Conservation (phyloP, 1,140 invertebrate species). For the Aricia agestis region DNA sequence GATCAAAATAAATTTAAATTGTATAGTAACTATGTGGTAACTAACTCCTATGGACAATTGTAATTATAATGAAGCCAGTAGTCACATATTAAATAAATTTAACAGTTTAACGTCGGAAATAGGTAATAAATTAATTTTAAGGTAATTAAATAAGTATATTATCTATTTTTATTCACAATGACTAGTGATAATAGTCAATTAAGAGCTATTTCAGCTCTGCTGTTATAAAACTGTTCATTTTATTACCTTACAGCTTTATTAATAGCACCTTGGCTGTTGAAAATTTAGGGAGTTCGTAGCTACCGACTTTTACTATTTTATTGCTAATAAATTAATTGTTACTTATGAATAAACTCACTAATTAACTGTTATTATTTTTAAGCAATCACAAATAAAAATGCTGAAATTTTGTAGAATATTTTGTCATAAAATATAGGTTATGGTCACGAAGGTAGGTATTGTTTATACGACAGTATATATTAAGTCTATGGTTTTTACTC, state of each 20-base stretch:
- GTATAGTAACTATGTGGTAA: not conserved
- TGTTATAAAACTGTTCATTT: slow-evolving; percentile 18
- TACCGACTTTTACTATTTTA: not conserved
- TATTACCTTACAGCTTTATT: slow-evolving; percentile 35
- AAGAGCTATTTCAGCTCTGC: not conserved
- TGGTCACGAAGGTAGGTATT: too few relatives aligned
- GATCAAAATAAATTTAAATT: too few relatives aligned
- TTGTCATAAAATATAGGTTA: too few relatives aligned
- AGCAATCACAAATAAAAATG: not conserved
- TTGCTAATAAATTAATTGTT: not conserved
- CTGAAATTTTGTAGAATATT: too few relatives aligned
- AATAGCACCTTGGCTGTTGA: not conserved
- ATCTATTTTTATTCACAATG: not conserved
- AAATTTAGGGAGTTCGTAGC: not conserved
- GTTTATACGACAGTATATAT: too few relatives aligned
- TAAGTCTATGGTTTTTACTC: too few relatives aligned
- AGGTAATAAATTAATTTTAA: slow-evolving; percentile 7
- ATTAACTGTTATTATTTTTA: not conserved
- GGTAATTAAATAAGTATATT: slow-evolving; percentile 8
- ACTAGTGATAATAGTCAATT: slow-evolving; percentile 15
- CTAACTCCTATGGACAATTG: not conserved
- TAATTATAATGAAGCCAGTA: not conserved
- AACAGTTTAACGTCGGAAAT: not conserved
- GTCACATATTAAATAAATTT: not conserved
- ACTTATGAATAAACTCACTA: not conserved